Percentiles rank a stretch among this genome's conserved stretches.
Evolutionary conservation across 1,140 invertebrate species (phyloP).

Genomic region (Elysia chlorotica): DNA sequence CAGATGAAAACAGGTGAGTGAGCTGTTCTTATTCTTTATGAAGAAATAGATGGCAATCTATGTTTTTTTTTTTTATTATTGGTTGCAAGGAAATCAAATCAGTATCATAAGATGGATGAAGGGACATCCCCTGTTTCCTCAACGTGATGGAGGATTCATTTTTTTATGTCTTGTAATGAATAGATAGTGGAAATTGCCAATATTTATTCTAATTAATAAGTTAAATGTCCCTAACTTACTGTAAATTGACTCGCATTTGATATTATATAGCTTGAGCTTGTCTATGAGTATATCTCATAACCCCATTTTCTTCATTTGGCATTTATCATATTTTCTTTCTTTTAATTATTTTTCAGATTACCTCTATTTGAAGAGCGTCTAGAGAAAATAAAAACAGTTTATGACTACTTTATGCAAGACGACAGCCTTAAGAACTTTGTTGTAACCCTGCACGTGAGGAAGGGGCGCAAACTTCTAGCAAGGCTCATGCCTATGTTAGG

Average conservation of each 20-base stretch:
- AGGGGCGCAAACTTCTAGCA: constrained; percentile 53
- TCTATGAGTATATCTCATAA: too few relatives aligned
- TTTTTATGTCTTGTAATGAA: too few relatives aligned
- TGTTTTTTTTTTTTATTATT: background rate
- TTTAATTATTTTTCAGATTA: constrained; percentile 30
- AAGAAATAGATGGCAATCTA: background rate
- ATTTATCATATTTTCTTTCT: background rate
- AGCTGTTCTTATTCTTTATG: background rate
- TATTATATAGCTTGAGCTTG: too few relatives aligned
- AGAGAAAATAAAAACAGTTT: constrained; percentile 44
- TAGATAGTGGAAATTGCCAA: too few relatives aligned
- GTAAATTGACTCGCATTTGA: too few relatives aligned
- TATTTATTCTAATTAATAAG: too few relatives aligned
- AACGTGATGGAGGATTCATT: too few relatives aligned
- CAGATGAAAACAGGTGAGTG: constrained; percentile 50
- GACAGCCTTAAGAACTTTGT: constrained; percentile 49
- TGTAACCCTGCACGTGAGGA: constrained; percentile 49
- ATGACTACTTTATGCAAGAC: constrained; percentile 43
- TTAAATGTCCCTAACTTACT: too few relatives aligned
- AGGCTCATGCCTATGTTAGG: constrained; percentile 46
- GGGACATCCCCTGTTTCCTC: too few relatives aligned
- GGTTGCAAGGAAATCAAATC: too few relatives aligned
- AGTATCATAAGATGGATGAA: too few relatives aligned
- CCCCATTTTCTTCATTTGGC: too few relatives aligned
- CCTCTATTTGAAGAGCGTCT: constrained; percentile 48